Evolutionary conservation across 2,888 invertebrate genomes (phyloP), one percentile per base, ranked within the genome.

Genomic region (Sesia bembeciformis): DNA sequence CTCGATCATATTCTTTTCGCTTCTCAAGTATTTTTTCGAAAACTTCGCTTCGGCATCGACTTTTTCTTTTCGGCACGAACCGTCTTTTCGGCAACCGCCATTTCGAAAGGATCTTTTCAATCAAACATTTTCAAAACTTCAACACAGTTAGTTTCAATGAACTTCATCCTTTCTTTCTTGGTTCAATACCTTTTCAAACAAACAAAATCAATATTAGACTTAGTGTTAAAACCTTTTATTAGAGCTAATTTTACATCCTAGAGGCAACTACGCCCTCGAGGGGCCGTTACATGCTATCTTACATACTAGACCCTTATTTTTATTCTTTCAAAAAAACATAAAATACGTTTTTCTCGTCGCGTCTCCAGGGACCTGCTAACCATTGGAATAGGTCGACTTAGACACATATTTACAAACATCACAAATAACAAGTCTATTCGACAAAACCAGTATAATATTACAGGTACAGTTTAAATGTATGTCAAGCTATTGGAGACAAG

Each of bases 161-260:
- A 91, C 91, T 92, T 94, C 93, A 94, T 93, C 94, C 94, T 92
- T 93, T 92, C 93, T 93, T 93, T 93, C 94, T 93, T 93, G 93
- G 93, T 93, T 93, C 93, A 93, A 93, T 92, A 93, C 94, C 94
- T 94, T 94, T 91, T 93, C 92, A 93, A 94, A 93, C 92, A 93
- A 93, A 93, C 93, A 93, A 93, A 94, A 92, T 91, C 89, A 90
- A 90, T 82, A 91, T 92, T 92, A 92, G 91, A 91, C 86, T 90
- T 89, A 79, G 77, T 81, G 76, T 83, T 79, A 80, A 77, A 82
- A 71, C 84, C 86, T 87, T 88, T 87, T 87, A 86, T 88, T 85
- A 74, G 76, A 78, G 70, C 81, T 85, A 84, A 74, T 76, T 78
- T 83, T 85, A 84, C 78, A 84, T 75, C 73, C 84, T 85, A 86